A percentile compares a stretch with the other conserved stretches of the same genome.
Conservation (phyloP, 1,140 invertebrate species). For the Drosophila takahashii region DNA sequence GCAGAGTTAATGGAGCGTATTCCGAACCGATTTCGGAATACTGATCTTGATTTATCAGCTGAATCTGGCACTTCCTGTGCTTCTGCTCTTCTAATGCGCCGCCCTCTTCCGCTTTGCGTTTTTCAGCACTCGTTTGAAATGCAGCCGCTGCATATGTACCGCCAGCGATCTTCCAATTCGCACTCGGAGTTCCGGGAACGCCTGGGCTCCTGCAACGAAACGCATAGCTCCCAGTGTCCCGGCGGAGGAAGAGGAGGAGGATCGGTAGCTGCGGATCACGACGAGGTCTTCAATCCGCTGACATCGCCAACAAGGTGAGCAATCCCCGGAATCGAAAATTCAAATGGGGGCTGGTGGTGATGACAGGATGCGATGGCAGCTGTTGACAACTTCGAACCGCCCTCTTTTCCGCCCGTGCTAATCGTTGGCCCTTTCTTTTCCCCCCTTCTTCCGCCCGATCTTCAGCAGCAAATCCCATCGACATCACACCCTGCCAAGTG, state of each 20-base stretch:
- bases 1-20: slow-evolving; percentile 13
- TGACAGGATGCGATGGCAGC: slow-evolving; percentile 76
- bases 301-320: slow-evolving; percentile 75
- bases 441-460: neutral
- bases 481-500: slow-evolving; percentile 78
- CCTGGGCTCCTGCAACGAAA: slow-evolving; percentile 78
- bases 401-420: slow-evolving; percentile 56
- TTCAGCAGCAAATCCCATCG: slow-evolving; percentile 68
- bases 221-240: slow-evolving; percentile 73
- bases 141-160: slow-evolving; percentile 73
- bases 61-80: slow-evolving; percentile 62
- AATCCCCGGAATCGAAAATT: slow-evolving; percentile 17
- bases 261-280: slow-evolving; percentile 49
- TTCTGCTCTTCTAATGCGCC: slow-evolving; percentile 37
- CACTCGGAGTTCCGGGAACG: slow-evolving; percentile 83
- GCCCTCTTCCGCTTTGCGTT: slow-evolving; percentile 40
- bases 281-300: slow-evolving; percentile 75
- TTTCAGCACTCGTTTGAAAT: slow-evolving; percentile 80
- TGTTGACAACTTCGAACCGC: slow-evolving; percentile 75
- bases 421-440: slow-evolving; percentile 51
- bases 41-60: slow-evolving; percentile 56
- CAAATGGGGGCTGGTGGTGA: slow-evolving; percentile 4
- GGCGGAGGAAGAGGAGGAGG: slow-evolving; percentile 40
- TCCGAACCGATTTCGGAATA: slow-evolving; percentile 4
- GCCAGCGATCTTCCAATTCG: slow-evolving; percentile 76